Evolutionary conservation across 2,888 invertebrate species (phyloP).

Genomic region (Matsumyia berberina): DNA sequence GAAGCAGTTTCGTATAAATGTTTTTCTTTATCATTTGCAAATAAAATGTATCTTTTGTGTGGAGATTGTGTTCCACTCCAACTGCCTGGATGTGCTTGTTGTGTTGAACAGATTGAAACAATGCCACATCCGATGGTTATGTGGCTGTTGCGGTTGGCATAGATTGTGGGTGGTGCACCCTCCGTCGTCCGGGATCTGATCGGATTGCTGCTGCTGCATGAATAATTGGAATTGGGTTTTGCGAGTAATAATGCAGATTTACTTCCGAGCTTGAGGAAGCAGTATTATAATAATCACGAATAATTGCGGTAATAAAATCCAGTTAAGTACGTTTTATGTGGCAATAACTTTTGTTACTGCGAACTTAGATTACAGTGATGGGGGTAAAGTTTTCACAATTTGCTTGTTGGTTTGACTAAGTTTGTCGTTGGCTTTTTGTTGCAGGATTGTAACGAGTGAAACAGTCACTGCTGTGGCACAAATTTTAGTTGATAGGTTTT

Average conservation of each 20-base stretch:
- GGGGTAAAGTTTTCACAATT: constrained; percentile 47
- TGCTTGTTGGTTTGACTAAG: constrained; percentile 49
- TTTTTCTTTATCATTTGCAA: constrained; percentile 59
- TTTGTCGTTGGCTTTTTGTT: constrained; percentile 38
- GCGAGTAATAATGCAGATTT: constrained; percentile 56
- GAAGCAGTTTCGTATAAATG: constrained; percentile 23
- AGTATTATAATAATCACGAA: constrained; percentile 42
- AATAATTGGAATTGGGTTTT: constrained; percentile 62
- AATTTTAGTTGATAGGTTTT: not conserved
- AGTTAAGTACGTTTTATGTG: constrained; percentile 60
- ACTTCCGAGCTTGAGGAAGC: constrained; percentile 47
- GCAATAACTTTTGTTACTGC: constrained; percentile 58
- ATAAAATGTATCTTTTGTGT: constrained; percentile 64
- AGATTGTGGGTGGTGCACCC: constrained; percentile 33
- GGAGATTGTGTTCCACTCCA: not conserved
- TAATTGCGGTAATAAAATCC: constrained; percentile 71
- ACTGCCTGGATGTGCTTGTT: not conserved
- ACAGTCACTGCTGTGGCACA: not conserved
- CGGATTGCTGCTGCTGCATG: constrained; percentile 53
- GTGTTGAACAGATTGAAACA: constrained; percentile 35
- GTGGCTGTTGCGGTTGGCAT: constrained; percentile 46
- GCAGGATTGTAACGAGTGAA: too few species aligned
- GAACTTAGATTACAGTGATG: constrained; percentile 61
- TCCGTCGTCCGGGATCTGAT: constrained; percentile 12
- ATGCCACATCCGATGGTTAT: constrained; percentile 37